phyloP scores from a whole-genome alignment of 2,113 vertebrate species.

The Willisornis vidua region DNA sequence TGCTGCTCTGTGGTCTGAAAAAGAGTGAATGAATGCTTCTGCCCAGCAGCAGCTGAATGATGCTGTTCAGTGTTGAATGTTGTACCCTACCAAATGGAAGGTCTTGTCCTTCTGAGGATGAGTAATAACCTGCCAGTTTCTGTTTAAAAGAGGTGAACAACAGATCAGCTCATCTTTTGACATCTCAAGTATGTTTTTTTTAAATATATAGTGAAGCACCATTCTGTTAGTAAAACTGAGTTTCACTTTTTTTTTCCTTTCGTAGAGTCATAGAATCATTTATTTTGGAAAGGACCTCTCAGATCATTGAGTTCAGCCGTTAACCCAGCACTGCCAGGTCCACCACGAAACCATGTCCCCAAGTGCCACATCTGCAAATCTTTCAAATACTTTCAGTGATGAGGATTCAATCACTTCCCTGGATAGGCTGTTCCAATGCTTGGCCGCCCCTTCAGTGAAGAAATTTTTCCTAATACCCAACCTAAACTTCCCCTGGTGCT shows the following conservation, averaged over 20 bases:
- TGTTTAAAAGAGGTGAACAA: neutral
- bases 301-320: neutral
- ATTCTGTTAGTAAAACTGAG: neutral
- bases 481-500: neutral
- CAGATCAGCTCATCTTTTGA: neutral
- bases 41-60: neutral
- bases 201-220: neutral
- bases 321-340: neutral
- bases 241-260: neutral
- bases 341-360: neutral
- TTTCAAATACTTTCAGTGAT: neutral
- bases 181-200: neutral
- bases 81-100: neutral
- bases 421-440: neutral
- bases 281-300: neutral
- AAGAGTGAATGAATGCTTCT: neutral
- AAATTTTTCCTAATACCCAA: neutral
- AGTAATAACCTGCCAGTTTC: neutral
- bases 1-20: neutral
- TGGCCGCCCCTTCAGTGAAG: neutral
- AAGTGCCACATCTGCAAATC: neutral
- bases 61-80: neutral
- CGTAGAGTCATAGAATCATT: neutral
- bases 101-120: neutral
- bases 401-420: neutral